A percentile compares a stretch with the other conserved stretches of the same genome.
Conservation (phyloP, 2,113 vertebrate genomes). For the Elaphurus davidianus region DNA sequence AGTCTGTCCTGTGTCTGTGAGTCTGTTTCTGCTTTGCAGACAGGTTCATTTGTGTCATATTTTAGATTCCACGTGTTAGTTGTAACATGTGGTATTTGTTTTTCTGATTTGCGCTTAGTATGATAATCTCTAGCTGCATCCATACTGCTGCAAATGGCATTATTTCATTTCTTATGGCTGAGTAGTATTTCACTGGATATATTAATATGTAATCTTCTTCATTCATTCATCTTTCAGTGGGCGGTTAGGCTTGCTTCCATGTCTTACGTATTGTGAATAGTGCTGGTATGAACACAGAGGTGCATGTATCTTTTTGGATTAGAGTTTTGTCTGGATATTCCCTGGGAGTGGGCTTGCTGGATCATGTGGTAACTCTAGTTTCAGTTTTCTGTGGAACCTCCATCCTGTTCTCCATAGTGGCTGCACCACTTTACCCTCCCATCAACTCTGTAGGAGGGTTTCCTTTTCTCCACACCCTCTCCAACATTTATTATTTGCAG, state of each 20-base stretch:
- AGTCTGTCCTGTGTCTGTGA: not conserved
- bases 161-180: not conserved
- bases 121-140: not conserved
- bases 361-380: not conserved
- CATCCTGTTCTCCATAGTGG: not conserved
- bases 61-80: not conserved
- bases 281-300: not conserved
- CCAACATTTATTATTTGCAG: not conserved
- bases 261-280: not conserved
- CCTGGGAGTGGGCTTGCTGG: not conserved
- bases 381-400: not conserved
- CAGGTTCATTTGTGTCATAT: not conserved
- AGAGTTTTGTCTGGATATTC: not conserved
- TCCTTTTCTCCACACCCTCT: not conserved
- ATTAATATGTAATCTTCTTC: not conserved
- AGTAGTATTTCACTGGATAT: not conserved
- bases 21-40: not conserved
- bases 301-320: not conserved
- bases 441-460: not conserved
- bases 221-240: not conserved
- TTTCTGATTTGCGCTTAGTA: not conserved
- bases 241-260: not conserved
- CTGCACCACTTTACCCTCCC: not conserved
- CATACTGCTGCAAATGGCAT: not conserved
- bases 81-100: accelerated